Evolutionary conservation across 2,797 vertebrate genomes (phyloP), one percentile per base, ranked within the genome.

Genomic region (Phrynocephalus forsythii): DNA sequence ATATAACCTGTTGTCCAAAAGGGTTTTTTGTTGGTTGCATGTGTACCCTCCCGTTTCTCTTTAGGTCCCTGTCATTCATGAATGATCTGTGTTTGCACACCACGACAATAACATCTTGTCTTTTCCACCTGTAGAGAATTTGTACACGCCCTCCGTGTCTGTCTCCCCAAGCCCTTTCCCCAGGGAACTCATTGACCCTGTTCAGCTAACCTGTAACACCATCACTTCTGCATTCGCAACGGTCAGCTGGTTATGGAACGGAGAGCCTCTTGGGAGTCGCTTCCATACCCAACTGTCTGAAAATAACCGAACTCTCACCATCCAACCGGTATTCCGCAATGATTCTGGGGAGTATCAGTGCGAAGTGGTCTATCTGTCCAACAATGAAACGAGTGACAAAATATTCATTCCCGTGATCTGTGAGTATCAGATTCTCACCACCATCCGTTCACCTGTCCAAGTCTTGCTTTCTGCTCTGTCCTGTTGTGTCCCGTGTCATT

Each of bases 371-470:
- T 78, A 87, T 20, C 7, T 1, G 0, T 11, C 6, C 72, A n/a
- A 0, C 18, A 7, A 0, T 2, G 9, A 3, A 22, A 33, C 0
- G 16, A 89, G 89, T 66, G 24, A 63, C 0, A 18, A 18, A 7
- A 6, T 24, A 38, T 1, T 22, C 8, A 5, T 90, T 11, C 50
- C 33, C 2, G 69, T 89, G 60, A 26, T 73, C 63, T 90, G 87
- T 85, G 89, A 95, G 92, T 94, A 94, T 80, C 24, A 82, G 30
- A 26, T 15, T 73, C 3, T 28, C 88, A 68, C 60, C 44, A 44
- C 20, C 0, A 0, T 63, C 11, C 1, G 5, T 8, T 52, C 16
- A 1, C 5, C 18, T 82, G 18, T 67, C 82, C 9, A 3, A 3
- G 5, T n/a, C 30, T n/a, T 56, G 1, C 3, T 7, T 56, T 71